Conservation (phyloP, 1,140 invertebrate species). For the Ips typographus region DNA sequence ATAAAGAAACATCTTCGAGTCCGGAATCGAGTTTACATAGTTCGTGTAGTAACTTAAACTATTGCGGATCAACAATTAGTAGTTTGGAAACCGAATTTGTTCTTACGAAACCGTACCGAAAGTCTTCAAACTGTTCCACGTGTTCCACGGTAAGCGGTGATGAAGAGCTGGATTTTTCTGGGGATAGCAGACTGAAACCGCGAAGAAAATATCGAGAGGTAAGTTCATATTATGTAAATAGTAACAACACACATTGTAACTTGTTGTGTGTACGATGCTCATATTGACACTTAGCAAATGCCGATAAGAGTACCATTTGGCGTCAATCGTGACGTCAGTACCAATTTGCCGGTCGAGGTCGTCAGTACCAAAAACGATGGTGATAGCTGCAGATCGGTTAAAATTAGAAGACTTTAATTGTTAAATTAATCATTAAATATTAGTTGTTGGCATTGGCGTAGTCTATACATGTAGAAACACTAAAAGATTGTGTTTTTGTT, state of each 20-base stretch:
- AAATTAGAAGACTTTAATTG: neutral
- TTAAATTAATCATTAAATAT: neutral
- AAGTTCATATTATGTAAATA: constrained; percentile 37
- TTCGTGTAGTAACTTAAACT: constrained; percentile 65
- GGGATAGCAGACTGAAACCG: constrained; percentile 50
- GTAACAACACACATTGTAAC: neutral
- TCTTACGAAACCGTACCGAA: constrained; percentile 57
- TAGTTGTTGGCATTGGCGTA: too few species aligned
- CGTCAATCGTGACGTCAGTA: constrained; percentile 30
- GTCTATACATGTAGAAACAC: too few species aligned
- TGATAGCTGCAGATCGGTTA: constrained; percentile 1
- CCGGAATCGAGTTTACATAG: constrained; percentile 61
- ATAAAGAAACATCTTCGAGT: constrained; percentile 49
- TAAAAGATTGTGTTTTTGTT: too few species aligned
- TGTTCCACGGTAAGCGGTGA: constrained; percentile 67
- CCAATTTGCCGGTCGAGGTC: constrained; percentile 24
- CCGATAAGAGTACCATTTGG: constrained; percentile 31
- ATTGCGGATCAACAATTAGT: constrained; percentile 58
- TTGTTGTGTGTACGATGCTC: neutral
- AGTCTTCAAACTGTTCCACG: constrained; percentile 65
- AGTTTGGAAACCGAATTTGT: constrained; percentile 59
- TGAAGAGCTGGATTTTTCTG: constrained; percentile 54
- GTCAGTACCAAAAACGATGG: constrained; percentile 18
- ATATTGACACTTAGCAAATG: constrained; percentile 32
- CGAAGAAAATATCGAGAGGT: constrained; percentile 51